These are phyloP conservation scores for Platynereis dumerilii DNA, from an alignment of 2,888 invertebrate genomes.

Conservation along the genomic window DNA sequence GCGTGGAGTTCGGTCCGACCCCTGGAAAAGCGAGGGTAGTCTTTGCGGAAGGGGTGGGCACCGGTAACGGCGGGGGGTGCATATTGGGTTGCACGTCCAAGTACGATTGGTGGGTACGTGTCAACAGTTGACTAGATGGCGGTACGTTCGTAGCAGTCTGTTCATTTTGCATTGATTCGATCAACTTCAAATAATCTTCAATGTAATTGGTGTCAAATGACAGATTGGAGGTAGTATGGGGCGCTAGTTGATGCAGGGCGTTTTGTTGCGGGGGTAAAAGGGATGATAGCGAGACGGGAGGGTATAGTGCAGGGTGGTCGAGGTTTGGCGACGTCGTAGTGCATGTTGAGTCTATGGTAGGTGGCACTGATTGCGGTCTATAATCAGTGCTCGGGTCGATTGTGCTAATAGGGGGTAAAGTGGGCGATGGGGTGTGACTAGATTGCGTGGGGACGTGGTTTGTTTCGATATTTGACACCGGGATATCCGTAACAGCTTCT, in stretches of 20 bases:
- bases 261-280: not conserved
- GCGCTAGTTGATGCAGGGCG: not conserved
- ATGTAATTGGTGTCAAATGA: conserved; percentile 26
- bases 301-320: not conserved
- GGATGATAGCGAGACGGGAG: not conserved
- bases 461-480: no score
- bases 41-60: not conserved
- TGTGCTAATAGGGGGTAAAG: not conserved
- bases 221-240: not conserved
- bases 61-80: not conserved
- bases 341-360: not conserved
- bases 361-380: conserved; percentile 5
- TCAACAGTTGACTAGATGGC: not conserved
- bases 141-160: not conserved
- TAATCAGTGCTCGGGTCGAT: conserved; percentile 1
- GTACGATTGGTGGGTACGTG: not conserved
- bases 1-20: not conserved
- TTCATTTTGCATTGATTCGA: conserved; percentile 31
- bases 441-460: not conserved
- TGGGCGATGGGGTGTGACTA: not conserved
- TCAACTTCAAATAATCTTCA: conserved; percentile 31
- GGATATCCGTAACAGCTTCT: no score
- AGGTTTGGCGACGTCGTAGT: not conserved
- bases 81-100: not conserved
- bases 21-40: conserved; percentile 11